Base-by-base conservation (phyloP, 2,113 vertebrate species). In the Sigmodon hispidus region DNA sequence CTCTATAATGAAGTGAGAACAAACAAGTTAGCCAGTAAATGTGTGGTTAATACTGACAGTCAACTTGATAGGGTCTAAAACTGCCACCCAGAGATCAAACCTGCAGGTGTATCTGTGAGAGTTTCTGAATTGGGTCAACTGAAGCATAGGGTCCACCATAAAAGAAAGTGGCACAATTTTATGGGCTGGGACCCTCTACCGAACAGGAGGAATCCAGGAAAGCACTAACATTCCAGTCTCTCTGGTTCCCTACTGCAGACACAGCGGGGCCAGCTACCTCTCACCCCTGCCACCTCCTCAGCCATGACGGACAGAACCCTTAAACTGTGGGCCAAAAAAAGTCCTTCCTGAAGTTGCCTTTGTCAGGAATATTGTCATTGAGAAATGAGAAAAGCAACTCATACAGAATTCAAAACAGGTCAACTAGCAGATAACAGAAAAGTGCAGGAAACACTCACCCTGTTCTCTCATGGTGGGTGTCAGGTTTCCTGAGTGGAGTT, bases 361-460 rank as follows among this genome's bases (percentile, higher is more conserved):
- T 43, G 22, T 19, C 7, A 34, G 2, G 36, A 26, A 40, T 40
- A 13, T 26, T 2, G 2, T 59, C 36, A 26, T 5, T n/a, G n/a
- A 81, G 55, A 10, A 24, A 31, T 22, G 1, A 86, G 19, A 12
- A 50, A 15, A 8, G 8, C 36, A 6, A 34, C 1, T 0, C 2
- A 15, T 4, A 24, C 15, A 55, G 24, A 48, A 63, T 17, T 11
- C n/a, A 52, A 45, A 26, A 17, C 12, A 16, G 63, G 24, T 1
- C 13, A 1, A 43, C 0, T 1, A 34, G 17, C 55, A 34, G 34
- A 19, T 1, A 11, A 40, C 4, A 7, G 48, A 34, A 36, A 0
- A 63, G 63, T 0, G 16, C 29, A 3, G 0, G 0, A 61, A 79
- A 79, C 40, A 22, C 24, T n/a, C 29, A 21, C 1, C 45, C 63